A percentile compares a stretch with the other conserved stretches of the same genome.
These are phyloP conservation scores for Upupa epops DNA, from an alignment of 2,113 vertebrate species.

Conservation along the genomic window DNA sequence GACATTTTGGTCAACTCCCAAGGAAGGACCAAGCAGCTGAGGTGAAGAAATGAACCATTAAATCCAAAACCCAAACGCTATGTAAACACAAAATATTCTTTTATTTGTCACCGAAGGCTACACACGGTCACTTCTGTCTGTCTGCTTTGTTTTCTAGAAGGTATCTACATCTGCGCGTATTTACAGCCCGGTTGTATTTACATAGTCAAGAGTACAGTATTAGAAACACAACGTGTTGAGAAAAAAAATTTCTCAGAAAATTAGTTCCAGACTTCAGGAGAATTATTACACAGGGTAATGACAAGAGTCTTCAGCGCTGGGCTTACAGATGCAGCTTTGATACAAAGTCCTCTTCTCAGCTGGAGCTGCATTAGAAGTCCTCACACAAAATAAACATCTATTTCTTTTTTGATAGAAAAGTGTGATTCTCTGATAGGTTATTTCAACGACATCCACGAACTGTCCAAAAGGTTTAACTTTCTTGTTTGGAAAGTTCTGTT, in stretches of 20 bases:
- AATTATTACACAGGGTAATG: conserved; percentile 79
- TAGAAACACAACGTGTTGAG: conserved; percentile 82
- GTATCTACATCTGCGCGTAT: conserved; percentile 98
- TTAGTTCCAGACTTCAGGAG: conserved; percentile 81
- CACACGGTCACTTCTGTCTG: conserved; percentile 89
- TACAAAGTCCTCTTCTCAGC: conserved; percentile 39
- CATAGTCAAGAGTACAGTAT: conserved; percentile 91
- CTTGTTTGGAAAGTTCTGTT: conserved; percentile 19
- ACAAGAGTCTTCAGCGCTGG: conserved; percentile 75
- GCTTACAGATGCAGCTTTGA: conserved; percentile 68
- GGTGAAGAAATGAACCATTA: background rate
- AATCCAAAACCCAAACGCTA: background rate
- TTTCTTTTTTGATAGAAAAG: conserved; percentile 41
- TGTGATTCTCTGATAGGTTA: conserved; percentile 48
- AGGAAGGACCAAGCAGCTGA: background rate
- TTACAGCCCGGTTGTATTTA: conserved; percentile 96
- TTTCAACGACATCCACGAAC: background rate
- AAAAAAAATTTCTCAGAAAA: conserved; percentile 83
- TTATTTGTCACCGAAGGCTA: conserved; percentile 97
- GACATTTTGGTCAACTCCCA: background rate
- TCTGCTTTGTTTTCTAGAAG: conserved; percentile 82
- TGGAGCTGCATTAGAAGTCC: conserved; percentile 66
- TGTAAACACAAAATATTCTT: conserved; percentile 99
- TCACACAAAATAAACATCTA: conserved; percentile 41
- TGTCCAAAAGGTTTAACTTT: background rate